These are phyloP conservation scores for Diabrotica undecimpunctata DNA, from an alignment of 1,140 invertebrate genomes.

Conservation along the genomic window DNA sequence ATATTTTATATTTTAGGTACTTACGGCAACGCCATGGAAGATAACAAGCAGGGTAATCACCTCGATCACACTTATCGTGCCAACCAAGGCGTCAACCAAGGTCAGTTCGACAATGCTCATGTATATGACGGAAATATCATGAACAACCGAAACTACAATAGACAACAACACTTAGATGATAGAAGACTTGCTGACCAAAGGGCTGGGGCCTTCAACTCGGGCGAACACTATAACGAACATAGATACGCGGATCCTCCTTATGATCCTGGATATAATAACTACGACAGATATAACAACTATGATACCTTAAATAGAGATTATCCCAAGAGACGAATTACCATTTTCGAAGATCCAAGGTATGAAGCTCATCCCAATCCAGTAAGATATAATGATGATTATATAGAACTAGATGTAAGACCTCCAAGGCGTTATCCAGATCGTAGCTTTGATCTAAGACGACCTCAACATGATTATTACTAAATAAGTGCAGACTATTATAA, in stretches of 20 bases:
- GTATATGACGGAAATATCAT: constrained; percentile 49
- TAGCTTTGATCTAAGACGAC: constrained; percentile 22
- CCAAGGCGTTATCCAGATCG: constrained; percentile 24
- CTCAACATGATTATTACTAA: constrained; percentile 32
- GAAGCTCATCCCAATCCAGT: constrained; percentile 43
- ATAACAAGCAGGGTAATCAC: constrained; percentile 50
- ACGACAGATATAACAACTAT: constrained; percentile 5
- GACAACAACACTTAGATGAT: constrained; percentile 54
- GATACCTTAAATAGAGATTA: constrained; percentile 25
- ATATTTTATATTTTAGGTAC: constrained; percentile 18
- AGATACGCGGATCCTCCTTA: constrained; percentile 37
- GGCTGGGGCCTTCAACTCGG: constrained; percentile 50
- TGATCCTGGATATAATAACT: constrained; percentile 10
- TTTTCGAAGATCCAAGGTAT: constrained; percentile 58
- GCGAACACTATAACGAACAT: constrained; percentile 45
- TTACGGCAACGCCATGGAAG: constrained; percentile 50
- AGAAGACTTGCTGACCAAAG: constrained; percentile 47
- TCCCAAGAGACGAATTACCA: constrained; percentile 50
- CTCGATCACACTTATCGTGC: constrained; percentile 42
- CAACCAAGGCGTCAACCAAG: constrained; percentile 46
- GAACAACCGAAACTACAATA: constrained; percentile 51
- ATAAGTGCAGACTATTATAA: not conserved
- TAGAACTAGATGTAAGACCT: constrained; percentile 32
- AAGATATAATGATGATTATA: constrained; percentile 42
- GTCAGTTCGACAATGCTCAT: constrained; percentile 51